A percentile compares a stretch with the other conserved stretches of the same genome.
phyloP scores from a whole-genome alignment of 2,888 invertebrate species.

The Esperia sulphurella region DNA sequence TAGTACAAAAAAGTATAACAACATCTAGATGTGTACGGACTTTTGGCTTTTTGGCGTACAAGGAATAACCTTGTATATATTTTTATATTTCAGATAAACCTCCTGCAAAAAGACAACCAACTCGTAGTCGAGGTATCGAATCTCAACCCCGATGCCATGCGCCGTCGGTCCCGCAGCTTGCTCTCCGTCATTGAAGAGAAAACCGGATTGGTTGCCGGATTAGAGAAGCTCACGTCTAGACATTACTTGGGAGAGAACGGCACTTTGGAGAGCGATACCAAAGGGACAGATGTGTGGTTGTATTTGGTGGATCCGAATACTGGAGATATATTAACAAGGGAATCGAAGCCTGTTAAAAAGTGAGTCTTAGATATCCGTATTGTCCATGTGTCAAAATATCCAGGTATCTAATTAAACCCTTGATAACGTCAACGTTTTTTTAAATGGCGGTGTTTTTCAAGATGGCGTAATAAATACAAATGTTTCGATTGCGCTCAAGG shows the following conservation, averaged over 20 bases:
- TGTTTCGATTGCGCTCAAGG: too few species aligned
- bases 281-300: slow-evolving; percentile 92
- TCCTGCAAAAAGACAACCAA: slow-evolving; percentile 87
- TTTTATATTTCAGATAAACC: slow-evolving; percentile 81
- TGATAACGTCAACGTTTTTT: too few species aligned
- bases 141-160: slow-evolving; percentile 84
- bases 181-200: slow-evolving; percentile 83
- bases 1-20: too few species aligned
- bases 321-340: slow-evolving; percentile 85
- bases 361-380: too few species aligned
- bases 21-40: too few species aligned
- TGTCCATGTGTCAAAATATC: too few species aligned
- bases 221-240: slow-evolving; percentile 90
- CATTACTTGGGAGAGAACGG: slow-evolving; percentile 87
- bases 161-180: slow-evolving; percentile 67
- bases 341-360: slow-evolving; percentile 84
- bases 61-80: too few species aligned
- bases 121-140: slow-evolving; percentile 88
- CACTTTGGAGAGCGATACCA: slow-evolving; percentile 84
- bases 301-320: slow-evolving; percentile 89
- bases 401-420: too few species aligned
- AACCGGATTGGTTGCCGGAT: slow-evolving; percentile 86
- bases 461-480: too few species aligned
- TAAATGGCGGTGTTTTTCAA: too few species aligned
- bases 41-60: too few species aligned